Base-by-base conservation (phyloP, 2,888 invertebrate genomes). In the Teleogryllus oceanicus region DNA sequence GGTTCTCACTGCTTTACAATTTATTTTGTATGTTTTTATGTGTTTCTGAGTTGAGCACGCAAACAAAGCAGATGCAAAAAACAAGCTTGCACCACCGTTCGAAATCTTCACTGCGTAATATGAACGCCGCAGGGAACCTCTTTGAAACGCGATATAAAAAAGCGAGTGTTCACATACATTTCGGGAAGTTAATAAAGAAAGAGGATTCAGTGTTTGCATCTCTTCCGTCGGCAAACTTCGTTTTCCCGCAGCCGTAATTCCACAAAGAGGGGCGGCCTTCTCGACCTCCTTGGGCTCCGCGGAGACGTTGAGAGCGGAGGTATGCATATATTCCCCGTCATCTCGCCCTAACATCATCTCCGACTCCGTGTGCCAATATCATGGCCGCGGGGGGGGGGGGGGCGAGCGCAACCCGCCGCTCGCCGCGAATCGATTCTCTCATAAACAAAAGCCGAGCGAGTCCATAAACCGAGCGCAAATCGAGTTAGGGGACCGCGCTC, bases 391-490 rank as follows among this genome's bases (percentile, higher is more conserved):
- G 2, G 18, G 12, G 62, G 18, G 62, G 2, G 62, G 12, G 12
- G 62, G n/a, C 4, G n/a, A 13, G 62, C 37, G n/a, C 62, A 18
- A 13, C 62, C n/a, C 62, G 62, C 13, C n/a, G 62, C 62, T 13
- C 16, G 13, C 16, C 16, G 8, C 8, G 62, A 62, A 62, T 62
- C 62, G n/a, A 62, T 62, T 62, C 62, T 62, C 62, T 62, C 62
- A 62, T 62, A 62, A 62, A 62, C 62, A 62, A 62, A 62, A 62
- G 62, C 62, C 62, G 62, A 62, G 62, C n/a, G 62, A 62, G 62
- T 62, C 62, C 62, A 62, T 62, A 62, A 62, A 62, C 62, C 62
- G n/a, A 62, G 62, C 62, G 62, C 62, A 62, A 13, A 62, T 62
- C 62, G 62, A 62, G 62, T 62, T 62, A 62, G 16, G n/a, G 62